Conservation (phyloP, 1,140 invertebrate species). For the Metopolophium dirhodum region DNA sequence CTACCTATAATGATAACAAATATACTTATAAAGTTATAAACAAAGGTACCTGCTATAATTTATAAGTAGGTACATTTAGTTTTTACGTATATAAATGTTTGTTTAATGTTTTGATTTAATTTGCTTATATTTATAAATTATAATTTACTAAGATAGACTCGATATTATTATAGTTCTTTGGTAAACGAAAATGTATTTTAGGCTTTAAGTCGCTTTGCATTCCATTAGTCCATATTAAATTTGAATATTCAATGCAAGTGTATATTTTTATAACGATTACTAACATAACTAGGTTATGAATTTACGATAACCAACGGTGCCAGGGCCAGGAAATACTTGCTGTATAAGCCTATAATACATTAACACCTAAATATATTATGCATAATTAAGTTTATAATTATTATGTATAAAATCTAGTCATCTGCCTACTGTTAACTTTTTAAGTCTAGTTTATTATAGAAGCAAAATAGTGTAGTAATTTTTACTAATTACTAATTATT, state of each 20-base stretch:
- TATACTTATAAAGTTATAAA: not conserved
- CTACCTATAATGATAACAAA: not conserved
- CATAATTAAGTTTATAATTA: no score
- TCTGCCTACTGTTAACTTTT: no score
- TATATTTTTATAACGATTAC: conserved; percentile 45
- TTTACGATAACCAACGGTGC: not conserved
- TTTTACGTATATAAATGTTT: not conserved
- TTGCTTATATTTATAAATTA: not conserved
- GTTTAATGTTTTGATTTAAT: not conserved
- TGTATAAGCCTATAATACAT: not conserved
- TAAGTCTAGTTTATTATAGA: no score
- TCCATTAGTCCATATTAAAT: not conserved
- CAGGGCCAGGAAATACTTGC: not conserved
- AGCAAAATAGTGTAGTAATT: no score
- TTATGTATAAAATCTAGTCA: no score
- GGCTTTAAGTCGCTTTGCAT: not conserved
- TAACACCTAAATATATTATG: not conserved
- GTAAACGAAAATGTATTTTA: not conserved
- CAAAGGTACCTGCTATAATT: not conserved
- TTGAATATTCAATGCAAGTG: not conserved
- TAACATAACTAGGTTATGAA: conserved; percentile 22
- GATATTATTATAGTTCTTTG: not conserved
- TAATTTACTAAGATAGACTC: not conserved
- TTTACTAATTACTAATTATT: no score
- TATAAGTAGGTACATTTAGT: not conserved